Conservation (phyloP, 2,113 vertebrate genomes). For the Gila orcuttii region DNA sequence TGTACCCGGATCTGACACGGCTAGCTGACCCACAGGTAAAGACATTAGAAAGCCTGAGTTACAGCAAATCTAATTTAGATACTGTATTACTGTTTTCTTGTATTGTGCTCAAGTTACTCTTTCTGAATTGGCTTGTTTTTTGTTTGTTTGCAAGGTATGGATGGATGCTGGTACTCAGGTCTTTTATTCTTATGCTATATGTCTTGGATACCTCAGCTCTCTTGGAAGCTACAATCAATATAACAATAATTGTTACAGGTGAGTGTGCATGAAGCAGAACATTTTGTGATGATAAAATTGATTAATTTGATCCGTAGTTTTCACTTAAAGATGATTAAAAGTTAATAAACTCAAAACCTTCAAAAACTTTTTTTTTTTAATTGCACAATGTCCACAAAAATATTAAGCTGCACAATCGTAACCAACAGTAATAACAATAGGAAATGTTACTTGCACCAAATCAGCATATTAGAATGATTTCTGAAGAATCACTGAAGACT, state of each 20-base stretch:
- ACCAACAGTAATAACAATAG: too few relatives aligned
- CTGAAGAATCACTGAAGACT: too few relatives aligned
- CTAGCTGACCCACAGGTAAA: conserved; percentile 87
- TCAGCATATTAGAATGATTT: too few relatives aligned
- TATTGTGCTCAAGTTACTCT: not conserved
- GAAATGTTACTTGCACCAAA: too few relatives aligned
- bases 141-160: conserved; percentile 66
- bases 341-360: too few relatives aligned
- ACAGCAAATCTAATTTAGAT: not conserved
- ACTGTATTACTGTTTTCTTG: not conserved
- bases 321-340: too few relatives aligned
- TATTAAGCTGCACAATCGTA: too few relatives aligned
- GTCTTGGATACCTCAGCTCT: conserved; percentile 68
- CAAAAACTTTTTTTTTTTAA: too few relatives aligned
- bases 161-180: conserved; percentile 76
- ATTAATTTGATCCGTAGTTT: not conserved
- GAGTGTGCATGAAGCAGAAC: conserved; percentile 15
- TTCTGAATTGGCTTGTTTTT: not conserved
- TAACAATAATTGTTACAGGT: conserved; percentile 74
- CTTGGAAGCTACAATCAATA: conserved; percentile 75
- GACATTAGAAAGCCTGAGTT: not conserved
- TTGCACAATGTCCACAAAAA: too few relatives aligned
- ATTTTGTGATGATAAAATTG: not conserved
- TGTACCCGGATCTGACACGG: conserved; percentile 81
- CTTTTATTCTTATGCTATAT: conserved; percentile 72